phyloP scores from a whole-genome alignment of 1,140 invertebrate species.

The Brachionus asplanchnoidis region DNA sequence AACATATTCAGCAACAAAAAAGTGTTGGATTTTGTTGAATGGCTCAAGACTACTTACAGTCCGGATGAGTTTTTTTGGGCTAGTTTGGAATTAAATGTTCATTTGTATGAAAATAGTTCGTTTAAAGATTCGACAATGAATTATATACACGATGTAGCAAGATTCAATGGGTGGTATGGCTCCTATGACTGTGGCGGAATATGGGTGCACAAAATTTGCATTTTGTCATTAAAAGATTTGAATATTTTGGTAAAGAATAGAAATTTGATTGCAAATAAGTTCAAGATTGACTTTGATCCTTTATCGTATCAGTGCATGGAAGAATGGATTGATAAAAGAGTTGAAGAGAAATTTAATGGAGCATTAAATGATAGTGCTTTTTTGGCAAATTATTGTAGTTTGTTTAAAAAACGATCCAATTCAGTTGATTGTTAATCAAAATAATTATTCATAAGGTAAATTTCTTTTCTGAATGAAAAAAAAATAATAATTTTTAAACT shows the following conservation, averaged over 20 bases:
- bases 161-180: conserved; percentile 8
- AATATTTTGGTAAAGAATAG: conserved; percentile 42
- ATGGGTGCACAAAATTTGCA: conserved; percentile 46
- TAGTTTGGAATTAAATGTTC: not conserved
- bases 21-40: not conserved
- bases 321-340: conserved; percentile 43
- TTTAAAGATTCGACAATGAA: not conserved
- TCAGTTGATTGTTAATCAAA: not conserved
- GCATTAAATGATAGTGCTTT: not conserved
- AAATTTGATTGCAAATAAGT: conserved; percentile 53
- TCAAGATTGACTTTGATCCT: conserved; percentile 47
- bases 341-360: not conserved
- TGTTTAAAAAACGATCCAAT: not conserved
- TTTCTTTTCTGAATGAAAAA: not conserved
- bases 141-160: not conserved
- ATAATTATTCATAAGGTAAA: not conserved
- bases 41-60: not conserved
- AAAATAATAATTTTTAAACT: too few relatives aligned
- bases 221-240: conserved; percentile 48
- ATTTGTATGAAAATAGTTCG: not conserved
- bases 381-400: not conserved
- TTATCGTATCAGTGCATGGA: conserved; percentile 50
- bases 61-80: conserved; percentile 38
- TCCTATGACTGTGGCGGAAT: not conserved
- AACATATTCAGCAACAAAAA: not conserved